Evolutionary conservation across 92 coral and sea anemone genomes (phyloP).

Genomic region (Scolanthus callimorphus): DNA sequence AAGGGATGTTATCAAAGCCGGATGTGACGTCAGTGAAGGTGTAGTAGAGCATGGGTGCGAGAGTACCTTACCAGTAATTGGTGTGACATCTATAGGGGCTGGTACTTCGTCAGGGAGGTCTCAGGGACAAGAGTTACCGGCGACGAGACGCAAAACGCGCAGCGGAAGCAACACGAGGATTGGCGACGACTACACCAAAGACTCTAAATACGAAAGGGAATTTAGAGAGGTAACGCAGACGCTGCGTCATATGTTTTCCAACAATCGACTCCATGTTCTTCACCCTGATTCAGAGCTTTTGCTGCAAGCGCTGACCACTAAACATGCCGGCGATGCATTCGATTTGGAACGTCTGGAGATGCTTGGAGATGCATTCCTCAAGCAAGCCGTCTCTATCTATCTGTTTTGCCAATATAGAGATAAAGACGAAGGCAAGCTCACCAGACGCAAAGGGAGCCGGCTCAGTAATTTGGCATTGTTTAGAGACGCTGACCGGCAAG

Average conservation of each 20-base stretch:
- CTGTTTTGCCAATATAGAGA: constrained; percentile 62
- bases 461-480: constrained; percentile 79
- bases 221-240: constrained; percentile 1
- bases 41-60: not conserved
- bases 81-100: too few species aligned
- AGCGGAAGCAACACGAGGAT: not conserved
- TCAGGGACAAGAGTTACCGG: not conserved
- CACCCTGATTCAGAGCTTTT: constrained; percentile 52
- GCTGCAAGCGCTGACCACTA: constrained; percentile 80
- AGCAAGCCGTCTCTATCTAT: constrained; percentile 85
- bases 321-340: constrained; percentile 69
- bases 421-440: constrained; percentile 92
- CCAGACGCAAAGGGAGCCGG: constrained; percentile 63
- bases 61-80: constrained; percentile 17
- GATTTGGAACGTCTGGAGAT: constrained; percentile 92
- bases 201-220: too few species aligned
- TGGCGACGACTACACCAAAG: not conserved
- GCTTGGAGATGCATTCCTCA: constrained; percentile 96
- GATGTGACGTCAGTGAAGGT: not conserved
- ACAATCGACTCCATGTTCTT: not conserved
- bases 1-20: constrained; percentile 26
- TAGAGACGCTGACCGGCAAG: constrained; percentile 51
- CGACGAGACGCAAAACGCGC: not conserved
- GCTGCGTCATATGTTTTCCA: constrained; percentile 26
- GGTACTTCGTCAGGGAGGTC: not conserved